Evolutionary conservation across 2,113 vertebrate genomes (phyloP).

Genomic region (Anguilla rostrata): DNA sequence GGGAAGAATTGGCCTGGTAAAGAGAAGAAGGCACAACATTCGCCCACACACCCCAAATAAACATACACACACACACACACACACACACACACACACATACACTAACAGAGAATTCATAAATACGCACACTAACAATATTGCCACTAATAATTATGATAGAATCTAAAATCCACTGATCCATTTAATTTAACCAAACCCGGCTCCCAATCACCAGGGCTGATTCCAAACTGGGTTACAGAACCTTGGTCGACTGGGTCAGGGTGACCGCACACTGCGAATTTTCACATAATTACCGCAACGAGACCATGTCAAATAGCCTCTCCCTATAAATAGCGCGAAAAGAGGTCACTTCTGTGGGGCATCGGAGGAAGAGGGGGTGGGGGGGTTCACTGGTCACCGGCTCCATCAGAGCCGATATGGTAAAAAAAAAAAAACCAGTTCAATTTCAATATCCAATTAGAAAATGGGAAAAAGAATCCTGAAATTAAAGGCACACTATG

Average conservation of each 20-base stretch:
- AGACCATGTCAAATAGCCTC: conserved; percentile 23
- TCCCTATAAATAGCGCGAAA: conserved; percentile 24
- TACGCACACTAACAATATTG: background rate
- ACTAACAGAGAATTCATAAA: background rate
- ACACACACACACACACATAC: background rate
- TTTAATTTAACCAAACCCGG: too few relatives aligned
- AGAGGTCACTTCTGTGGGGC: conserved; percentile 13
- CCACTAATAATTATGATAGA: background rate
- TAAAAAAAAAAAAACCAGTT: background rate
- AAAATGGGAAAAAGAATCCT: background rate
- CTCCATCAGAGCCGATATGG: background rate
- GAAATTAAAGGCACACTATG: background rate
- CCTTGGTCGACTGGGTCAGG: conserved; percentile 14
- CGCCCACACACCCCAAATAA: background rate
- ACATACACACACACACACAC: background rate
- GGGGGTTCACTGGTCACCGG: background rate
- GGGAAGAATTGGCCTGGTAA: too few relatives aligned
- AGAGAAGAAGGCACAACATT: background rate
- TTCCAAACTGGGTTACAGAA: conserved; percentile 27
- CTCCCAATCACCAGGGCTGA: conserved; percentile 5
- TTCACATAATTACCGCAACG: conserved; percentile 24
- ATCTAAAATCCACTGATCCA: too few relatives aligned
- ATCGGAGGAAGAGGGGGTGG: background rate
- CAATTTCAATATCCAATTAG: background rate
- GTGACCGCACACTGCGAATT: conserved; percentile 22